Percentiles rank a stretch among this genome's conserved stretches.
Conservation (phyloP, 2,113 vertebrate species). For the Oryzias melastigma region DNA sequence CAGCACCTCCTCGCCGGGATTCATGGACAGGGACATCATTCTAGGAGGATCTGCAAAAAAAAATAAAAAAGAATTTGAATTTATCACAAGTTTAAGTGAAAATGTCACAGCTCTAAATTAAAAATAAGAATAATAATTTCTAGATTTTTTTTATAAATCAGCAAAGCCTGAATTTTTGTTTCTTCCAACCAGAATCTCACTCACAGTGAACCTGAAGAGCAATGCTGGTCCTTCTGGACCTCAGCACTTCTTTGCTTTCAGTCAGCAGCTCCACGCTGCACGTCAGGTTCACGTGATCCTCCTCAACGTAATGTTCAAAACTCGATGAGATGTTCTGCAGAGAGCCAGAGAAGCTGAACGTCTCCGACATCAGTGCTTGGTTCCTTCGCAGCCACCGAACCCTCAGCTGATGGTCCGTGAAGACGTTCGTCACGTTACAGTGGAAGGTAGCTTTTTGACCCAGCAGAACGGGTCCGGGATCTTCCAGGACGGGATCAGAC, state of each 20-base stretch:
- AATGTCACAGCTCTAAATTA: background rate
- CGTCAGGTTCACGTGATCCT: slow-evolving; percentile 19
- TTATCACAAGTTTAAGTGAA: background rate
- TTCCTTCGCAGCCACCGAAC: slow-evolving; percentile 48
- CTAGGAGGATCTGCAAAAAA: slow-evolving; percentile 64
- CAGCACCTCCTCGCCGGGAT: slow-evolving; percentile 51
- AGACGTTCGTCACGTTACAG: slow-evolving; percentile 38
- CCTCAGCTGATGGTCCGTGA: slow-evolving; percentile 36
- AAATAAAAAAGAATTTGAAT: background rate
- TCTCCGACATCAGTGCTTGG: background rate
- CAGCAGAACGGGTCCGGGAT: slow-evolving; percentile 22
- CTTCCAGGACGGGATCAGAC: slow-evolving; percentile 35
- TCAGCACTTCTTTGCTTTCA: slow-evolving; percentile 13
- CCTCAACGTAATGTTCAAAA: background rate
- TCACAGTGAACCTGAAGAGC: slow-evolving; percentile 51
- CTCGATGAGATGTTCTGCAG: slow-evolving; percentile 36
- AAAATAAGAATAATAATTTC: background rate
- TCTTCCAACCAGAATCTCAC: background rate
- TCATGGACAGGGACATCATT: slow-evolving; percentile 62
- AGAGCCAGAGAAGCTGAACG: slow-evolving; percentile 12
- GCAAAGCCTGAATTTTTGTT: background rate
- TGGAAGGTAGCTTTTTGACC: slow-evolving; percentile 16
- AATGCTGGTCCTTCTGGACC: slow-evolving; percentile 9
- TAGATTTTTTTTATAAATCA: too few species aligned
- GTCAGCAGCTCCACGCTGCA: slow-evolving; percentile 42